phyloP scores from a whole-genome alignment of 2,797 vertebrate genomes.

The Myripristis jacobus region DNA sequence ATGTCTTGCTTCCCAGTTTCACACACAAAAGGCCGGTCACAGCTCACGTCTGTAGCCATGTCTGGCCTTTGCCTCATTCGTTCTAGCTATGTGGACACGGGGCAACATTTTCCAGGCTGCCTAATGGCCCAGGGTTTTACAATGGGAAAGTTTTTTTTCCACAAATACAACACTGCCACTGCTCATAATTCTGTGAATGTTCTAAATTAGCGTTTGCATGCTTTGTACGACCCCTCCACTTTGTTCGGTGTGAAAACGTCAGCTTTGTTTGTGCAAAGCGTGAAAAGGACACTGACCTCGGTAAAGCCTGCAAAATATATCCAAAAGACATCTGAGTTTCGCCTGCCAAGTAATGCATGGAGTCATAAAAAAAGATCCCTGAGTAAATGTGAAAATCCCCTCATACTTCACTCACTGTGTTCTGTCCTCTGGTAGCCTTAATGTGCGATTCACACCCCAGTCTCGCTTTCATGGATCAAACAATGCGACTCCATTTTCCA shows the following conservation, averaged over 20 bases:
- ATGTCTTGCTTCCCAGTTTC: slow-evolving; percentile 45
- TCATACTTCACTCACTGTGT: background rate
- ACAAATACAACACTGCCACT: slow-evolving; percentile 58
- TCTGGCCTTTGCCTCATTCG: slow-evolving; percentile 64
- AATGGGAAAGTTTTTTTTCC: slow-evolving; percentile 73
- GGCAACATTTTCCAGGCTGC: slow-evolving; percentile 70
- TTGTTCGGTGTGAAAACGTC: slow-evolving; percentile 35
- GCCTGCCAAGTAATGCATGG: background rate
- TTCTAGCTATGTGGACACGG: slow-evolving; percentile 57
- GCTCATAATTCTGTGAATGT: slow-evolving; percentile 56
- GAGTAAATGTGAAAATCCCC: slow-evolving; percentile 20
- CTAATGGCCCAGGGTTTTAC: slow-evolving; percentile 68
- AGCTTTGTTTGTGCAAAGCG: slow-evolving; percentile 24
- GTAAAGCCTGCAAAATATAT: slow-evolving; percentile 9
- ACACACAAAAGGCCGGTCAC: slow-evolving; percentile 52
- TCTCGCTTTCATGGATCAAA: slow-evolving; percentile 57
- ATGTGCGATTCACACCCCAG: slow-evolving; percentile 56
- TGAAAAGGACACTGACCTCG: background rate
- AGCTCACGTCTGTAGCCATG: slow-evolving; percentile 37
- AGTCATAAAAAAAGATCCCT: slow-evolving; percentile 22
- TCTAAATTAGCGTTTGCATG: slow-evolving; percentile 48
- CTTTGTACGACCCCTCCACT: slow-evolving; percentile 42
- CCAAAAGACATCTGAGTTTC: slow-evolving; percentile 4
- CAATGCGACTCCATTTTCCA: slow-evolving; percentile 64
- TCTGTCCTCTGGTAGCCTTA: slow-evolving; percentile 18